These are phyloP conservation scores for Drosophila testacea DNA, from an alignment of 2,888 invertebrate species.

Conservation along the genomic window DNA sequence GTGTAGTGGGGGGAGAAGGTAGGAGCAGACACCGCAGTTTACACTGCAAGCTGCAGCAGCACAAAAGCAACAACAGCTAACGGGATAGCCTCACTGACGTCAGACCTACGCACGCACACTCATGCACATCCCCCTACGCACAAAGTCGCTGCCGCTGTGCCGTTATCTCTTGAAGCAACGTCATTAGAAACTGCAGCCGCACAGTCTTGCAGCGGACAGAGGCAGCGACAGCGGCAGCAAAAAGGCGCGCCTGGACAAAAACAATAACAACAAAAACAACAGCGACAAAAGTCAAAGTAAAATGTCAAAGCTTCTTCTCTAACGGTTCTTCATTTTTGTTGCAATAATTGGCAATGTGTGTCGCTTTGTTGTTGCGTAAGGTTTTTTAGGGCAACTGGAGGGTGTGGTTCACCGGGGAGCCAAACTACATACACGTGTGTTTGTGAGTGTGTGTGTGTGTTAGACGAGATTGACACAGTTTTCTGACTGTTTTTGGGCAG, in stretches of 20 bases:
- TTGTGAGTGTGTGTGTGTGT: conserved; percentile 30
- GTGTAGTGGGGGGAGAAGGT: not conserved
- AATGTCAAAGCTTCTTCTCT: conserved; percentile 47
- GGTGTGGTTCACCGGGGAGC: conserved; percentile 81
- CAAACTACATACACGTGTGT: conserved; percentile 26
- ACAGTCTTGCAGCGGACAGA: conserved; percentile 16
- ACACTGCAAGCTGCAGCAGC: conserved; percentile 26
- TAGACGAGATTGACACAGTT: conserved; percentile 67
- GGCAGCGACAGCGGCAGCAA: conserved; percentile 40
- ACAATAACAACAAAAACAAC: conserved; percentile 22
- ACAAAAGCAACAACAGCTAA: conserved; percentile 21
- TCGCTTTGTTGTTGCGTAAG: conserved; percentile 76
- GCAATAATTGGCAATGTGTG: conserved; percentile 63
- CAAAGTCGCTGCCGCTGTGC: conserved; percentile 30
- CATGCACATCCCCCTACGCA: conserved; percentile 48
- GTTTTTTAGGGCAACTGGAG: conserved; percentile 83
- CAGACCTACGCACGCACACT: conserved; percentile 43
- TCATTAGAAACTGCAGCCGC: conserved; percentile 68
- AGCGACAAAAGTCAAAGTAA: conserved; percentile 34
- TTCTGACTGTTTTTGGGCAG: conserved; percentile 46
- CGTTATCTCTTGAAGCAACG: conserved; percentile 67
- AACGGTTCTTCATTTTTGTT: conserved; percentile 29
- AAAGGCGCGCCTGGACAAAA: conserved; percentile 52
- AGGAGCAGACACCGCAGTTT: not conserved
- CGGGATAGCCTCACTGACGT: conserved; percentile 54